These are phyloP conservation scores for Lottia scabra DNA, from an alignment of 2,888 invertebrate species.

Conservation along the genomic window DNA sequence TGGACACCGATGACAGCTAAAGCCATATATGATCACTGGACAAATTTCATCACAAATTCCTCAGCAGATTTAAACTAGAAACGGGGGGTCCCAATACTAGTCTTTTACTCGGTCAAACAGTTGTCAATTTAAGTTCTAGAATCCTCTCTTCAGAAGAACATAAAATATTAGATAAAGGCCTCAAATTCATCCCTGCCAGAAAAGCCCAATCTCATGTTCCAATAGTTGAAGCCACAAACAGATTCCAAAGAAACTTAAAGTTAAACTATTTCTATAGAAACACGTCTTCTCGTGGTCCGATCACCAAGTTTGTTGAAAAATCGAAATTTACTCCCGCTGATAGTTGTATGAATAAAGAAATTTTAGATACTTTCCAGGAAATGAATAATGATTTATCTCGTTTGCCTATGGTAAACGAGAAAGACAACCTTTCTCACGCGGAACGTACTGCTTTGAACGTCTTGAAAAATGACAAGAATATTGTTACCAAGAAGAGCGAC, in stretches of 20 bases:
- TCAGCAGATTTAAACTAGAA: neutral
- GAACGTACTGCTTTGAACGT: no score
- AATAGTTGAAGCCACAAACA: neutral
- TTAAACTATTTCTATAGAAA: neutral
- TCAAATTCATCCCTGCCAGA: neutral
- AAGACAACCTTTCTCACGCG: no score
- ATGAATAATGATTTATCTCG: no score
- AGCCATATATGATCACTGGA: no score
- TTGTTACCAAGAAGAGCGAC: no score
- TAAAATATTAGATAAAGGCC: neutral
- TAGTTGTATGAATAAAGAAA: no score
- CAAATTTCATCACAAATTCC: no score
- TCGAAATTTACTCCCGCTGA: neutral
- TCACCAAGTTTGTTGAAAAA: constrained; percentile 1
- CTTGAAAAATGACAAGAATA: no score
- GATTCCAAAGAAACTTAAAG: neutral
- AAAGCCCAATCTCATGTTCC: neutral
- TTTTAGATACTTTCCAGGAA: no score
- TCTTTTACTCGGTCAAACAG: neutral
- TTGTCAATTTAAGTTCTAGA: neutral
- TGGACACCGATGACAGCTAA: no score
- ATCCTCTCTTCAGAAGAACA: neutral
- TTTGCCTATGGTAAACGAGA: no score
- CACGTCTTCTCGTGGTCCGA: neutral
- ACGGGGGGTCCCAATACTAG: neutral